Percentiles rank a stretch among this genome's conserved stretches.
Evolutionary conservation across 2,888 invertebrate genomes (phyloP).

Genomic region (Pheosia gnoma): DNA sequence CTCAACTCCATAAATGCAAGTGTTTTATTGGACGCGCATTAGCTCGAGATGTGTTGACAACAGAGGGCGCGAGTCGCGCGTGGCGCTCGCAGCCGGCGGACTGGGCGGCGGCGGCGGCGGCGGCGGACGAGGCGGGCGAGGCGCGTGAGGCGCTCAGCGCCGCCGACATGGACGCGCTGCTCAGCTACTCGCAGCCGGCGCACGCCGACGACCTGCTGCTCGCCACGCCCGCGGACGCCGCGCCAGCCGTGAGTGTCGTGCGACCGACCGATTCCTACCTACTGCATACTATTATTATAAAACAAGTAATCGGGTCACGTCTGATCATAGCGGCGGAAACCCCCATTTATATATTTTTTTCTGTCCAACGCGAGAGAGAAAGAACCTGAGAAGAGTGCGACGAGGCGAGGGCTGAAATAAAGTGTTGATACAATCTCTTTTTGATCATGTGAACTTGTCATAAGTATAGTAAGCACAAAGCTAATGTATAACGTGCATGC

Average conservation of each 20-base stretch:
- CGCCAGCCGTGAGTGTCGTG: constrained; percentile 86
- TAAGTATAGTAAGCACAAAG: too few species aligned
- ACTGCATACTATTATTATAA: too few species aligned
- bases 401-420: too few species aligned
- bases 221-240: constrained; percentile 80
- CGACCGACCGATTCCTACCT: constrained; percentile 70
- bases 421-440: too few species aligned
- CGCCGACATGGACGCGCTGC: constrained; percentile 78
- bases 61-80: constrained; percentile 32
- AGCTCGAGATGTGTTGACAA: constrained; percentile 5
- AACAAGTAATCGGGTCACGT: too few species aligned
- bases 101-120: constrained; percentile 43
- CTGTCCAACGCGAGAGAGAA: too few species aligned
- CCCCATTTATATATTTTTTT: too few species aligned
- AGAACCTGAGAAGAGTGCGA: too few species aligned
- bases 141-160: constrained; percentile 42
- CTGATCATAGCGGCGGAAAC: too few species aligned
- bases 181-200: constrained; percentile 95
- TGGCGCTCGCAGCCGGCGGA: constrained; percentile 51
- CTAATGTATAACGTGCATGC: background rate
- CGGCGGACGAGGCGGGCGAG: constrained; percentile 21
- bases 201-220: constrained; percentile 92
- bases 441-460: too few species aligned
- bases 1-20: too few species aligned
- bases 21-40: too few species aligned